Conservation (phyloP, 1,140 invertebrate genomes). For the Pogonomyrmex barbatus region DNA sequence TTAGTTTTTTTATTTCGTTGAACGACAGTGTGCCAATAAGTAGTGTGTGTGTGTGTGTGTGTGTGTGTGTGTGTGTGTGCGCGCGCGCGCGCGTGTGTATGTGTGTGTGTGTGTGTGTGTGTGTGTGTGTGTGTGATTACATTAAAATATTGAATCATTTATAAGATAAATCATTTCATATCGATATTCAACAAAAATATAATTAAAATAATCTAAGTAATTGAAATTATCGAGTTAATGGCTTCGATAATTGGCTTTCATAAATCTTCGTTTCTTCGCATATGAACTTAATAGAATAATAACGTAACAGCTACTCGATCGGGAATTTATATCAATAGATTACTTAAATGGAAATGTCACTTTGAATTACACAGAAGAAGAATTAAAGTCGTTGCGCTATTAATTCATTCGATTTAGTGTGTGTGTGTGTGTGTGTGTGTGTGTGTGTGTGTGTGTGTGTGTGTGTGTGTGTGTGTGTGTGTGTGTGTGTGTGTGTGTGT, state of each 20-base stretch:
- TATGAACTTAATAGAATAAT: neutral
- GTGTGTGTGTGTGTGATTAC: neutral
- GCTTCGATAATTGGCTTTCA: neutral
- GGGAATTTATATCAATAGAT: neutral
- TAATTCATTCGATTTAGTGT: slow-evolving; percentile 4
- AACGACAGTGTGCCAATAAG: neutral
- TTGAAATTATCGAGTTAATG: neutral
- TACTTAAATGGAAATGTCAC: slow-evolving; percentile 7
- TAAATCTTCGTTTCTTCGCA: neutral
- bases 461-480: no score
- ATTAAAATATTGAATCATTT: neutral
- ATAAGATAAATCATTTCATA: neutral
- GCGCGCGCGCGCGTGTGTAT: no score
- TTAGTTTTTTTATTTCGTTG: neutral
- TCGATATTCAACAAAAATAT: neutral
- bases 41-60: neutral
- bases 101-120: neutral
- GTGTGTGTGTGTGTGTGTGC: no score
- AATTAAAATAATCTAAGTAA: neutral
- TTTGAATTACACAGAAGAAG: neutral
- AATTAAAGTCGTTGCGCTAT: neutral
- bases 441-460: no score
- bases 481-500: no score
- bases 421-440: no score
- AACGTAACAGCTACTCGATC: neutral